Conservation (phyloP, 2,797 vertebrate species). For the Semotilus atromaculatus region DNA sequence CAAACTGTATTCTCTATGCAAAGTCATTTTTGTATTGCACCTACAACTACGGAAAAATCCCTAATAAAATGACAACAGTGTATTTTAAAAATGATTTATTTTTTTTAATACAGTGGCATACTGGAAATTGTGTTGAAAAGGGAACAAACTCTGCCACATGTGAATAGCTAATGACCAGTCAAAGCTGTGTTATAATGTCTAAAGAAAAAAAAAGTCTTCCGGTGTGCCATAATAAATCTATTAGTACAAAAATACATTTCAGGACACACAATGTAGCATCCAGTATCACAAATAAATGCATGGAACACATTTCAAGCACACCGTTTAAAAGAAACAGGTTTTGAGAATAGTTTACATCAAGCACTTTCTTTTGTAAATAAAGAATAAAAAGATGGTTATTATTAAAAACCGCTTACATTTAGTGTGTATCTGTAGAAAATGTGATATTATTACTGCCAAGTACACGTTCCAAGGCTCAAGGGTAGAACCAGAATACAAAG, state of each 20-base stretch:
- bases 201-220: constrained; percentile 85
- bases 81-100: constrained; percentile 99
- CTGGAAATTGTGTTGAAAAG: constrained; percentile 95
- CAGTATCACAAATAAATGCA: constrained; percentile 94
- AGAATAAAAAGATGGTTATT: constrained; percentile 82
- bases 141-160: constrained; percentile 86
- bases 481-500: constrained; percentile 94
- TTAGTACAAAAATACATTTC: constrained; percentile 99
- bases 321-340: constrained; percentile 68
- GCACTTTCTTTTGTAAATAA: constrained; percentile 77
- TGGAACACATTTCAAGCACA: constrained; percentile 80
- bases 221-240: constrained; percentile 99
- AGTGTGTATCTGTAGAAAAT: constrained; percentile 85
- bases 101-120: constrained; percentile 91
- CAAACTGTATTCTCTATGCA: not conserved
- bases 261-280: constrained; percentile 96
- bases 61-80: constrained; percentile 7
- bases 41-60: not conserved
- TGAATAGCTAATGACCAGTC: constrained; percentile 92
- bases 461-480: constrained; percentile 95
- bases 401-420: constrained; percentile 83
- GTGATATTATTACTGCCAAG: constrained; percentile 89
- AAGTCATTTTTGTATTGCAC: not conserved
- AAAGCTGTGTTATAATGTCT: constrained; percentile 94
- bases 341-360: constrained; percentile 87